Evolutionary conservation across 1,140 invertebrate species (phyloP).

Genomic region (Nymphalis io): DNA sequence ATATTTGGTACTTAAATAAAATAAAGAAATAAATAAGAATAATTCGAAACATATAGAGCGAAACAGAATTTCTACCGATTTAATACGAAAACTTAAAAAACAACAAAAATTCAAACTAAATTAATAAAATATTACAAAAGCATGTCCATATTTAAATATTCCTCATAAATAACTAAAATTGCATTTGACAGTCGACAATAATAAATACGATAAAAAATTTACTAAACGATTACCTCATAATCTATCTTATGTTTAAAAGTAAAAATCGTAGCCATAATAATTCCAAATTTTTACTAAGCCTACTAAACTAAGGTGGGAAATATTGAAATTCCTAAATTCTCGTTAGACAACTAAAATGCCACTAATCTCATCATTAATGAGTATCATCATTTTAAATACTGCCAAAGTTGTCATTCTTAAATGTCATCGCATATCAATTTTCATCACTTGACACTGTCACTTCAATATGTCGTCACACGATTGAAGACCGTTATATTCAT

Average conservation of each 20-base stretch:
- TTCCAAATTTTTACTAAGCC: neutral
- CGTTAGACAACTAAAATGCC: conserved; percentile 8
- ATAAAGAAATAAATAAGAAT: conserved; percentile 37
- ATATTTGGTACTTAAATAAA: conserved; percentile 28
- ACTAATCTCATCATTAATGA: conserved; percentile 15
- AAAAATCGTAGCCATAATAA: neutral
- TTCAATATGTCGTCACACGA: neutral
- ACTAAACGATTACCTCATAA: conserved; percentile 7
- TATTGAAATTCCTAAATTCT: conserved; percentile 18
- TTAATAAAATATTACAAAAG: conserved; percentile 11
- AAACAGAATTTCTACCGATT: neutral
- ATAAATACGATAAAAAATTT: conserved; percentile 26
- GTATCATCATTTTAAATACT: conserved; percentile 2
- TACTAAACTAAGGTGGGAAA: conserved; percentile 22
- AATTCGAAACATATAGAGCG: conserved; percentile 3
- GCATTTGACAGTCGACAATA: conserved; percentile 12
- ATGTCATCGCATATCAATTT: neutral
- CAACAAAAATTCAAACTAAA: conserved; percentile 19
- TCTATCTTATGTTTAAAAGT: neutral
- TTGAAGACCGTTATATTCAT: too few relatives aligned
- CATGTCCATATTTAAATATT: conserved; percentile 10
- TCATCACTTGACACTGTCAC: neutral
- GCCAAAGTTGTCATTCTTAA: neutral
- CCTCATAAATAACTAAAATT: conserved; percentile 18
- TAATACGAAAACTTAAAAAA: conserved; percentile 18